Conservation (phyloP, 2,888 invertebrate genomes). For the Microctonus brassicae region DNA sequence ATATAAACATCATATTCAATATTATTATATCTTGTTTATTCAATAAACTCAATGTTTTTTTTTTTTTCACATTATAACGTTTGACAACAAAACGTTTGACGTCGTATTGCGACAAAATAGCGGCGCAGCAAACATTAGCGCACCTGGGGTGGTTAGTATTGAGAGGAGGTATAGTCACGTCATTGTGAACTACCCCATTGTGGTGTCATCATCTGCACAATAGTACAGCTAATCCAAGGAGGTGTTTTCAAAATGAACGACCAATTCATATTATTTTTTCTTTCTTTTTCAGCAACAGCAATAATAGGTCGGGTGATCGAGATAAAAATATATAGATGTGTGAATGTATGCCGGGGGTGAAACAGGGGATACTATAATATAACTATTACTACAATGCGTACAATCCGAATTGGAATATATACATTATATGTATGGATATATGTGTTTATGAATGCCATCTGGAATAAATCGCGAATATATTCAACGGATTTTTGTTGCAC, state of each 20-base stretch:
- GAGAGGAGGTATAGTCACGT: background rate
- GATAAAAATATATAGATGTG: background rate
- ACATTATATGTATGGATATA: background rate
- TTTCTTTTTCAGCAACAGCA: slow-evolving; percentile 7
- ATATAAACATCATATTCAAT: too few species aligned
- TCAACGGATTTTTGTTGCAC: background rate
- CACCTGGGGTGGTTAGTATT: slow-evolving; percentile 11
- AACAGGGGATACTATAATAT: slow-evolving; percentile 17
- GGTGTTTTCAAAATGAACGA: slow-evolving; percentile 56
- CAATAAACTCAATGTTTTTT: too few species aligned
- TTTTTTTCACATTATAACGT: too few species aligned
- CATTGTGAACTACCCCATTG: background rate
- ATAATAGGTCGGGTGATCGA: slow-evolving; percentile 7
- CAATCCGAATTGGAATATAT: too few species aligned
- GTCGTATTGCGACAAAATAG: background rate
- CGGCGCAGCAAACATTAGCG: background rate
- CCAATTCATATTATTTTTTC: slow-evolving; percentile 8
- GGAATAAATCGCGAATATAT: slow-evolving; percentile 6
- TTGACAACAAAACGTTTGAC: too few species aligned
- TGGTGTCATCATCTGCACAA: slow-evolving; percentile 37
- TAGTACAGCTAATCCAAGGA: slow-evolving; percentile 40
- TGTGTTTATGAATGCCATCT: background rate
- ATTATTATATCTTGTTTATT: too few species aligned
- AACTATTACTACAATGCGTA: background rate
- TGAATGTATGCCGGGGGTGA: background rate